These are phyloP conservation scores for Heliconius hermathena DNA, from an alignment of 1,140 invertebrate genomes.

Conservation along the genomic window DNA sequence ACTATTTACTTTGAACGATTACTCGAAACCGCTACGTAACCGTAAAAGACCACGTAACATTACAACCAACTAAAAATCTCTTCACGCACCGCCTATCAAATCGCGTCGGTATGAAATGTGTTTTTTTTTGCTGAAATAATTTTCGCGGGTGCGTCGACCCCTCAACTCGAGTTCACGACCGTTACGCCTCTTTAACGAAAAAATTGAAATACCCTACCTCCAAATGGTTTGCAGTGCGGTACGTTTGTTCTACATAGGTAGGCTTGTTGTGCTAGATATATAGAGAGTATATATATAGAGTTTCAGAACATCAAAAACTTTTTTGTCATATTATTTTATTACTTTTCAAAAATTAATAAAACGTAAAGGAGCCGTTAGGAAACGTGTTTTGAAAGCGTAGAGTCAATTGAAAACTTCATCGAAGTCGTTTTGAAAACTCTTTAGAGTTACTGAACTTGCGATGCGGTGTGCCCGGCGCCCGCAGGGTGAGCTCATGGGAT, in stretches of 20 bases:
- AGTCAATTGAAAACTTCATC: no score
- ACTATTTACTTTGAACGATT: background rate
- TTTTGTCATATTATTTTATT: no score
- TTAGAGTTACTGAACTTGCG: no score
- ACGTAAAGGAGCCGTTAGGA: no score
- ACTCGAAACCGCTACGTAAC: background rate
- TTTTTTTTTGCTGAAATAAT: conserved; percentile 44
- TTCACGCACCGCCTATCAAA: conserved; percentile 52
- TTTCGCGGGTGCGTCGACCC: conserved; percentile 49
- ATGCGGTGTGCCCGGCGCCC: no score
- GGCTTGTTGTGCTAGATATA: no score
- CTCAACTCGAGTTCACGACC: conserved; percentile 58
- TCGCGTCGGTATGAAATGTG: conserved; percentile 54
- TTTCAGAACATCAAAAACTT: no score
- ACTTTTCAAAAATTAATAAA: no score
- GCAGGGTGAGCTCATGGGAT: no score
- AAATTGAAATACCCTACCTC: conserved; percentile 46
- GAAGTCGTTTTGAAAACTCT: no score
- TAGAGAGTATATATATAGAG: background rate
- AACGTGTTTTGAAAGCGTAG: no score
- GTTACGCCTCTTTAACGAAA: conserved; percentile 59
- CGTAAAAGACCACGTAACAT: conserved; percentile 26
- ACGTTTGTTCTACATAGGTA: conserved; percentile 42
- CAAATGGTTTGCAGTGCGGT: conserved; percentile 55
- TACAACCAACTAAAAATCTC: conserved; percentile 30